Base-by-base conservation (phyloP, 2,797 vertebrate genomes). In the Sphenodon punctatus region DNA sequence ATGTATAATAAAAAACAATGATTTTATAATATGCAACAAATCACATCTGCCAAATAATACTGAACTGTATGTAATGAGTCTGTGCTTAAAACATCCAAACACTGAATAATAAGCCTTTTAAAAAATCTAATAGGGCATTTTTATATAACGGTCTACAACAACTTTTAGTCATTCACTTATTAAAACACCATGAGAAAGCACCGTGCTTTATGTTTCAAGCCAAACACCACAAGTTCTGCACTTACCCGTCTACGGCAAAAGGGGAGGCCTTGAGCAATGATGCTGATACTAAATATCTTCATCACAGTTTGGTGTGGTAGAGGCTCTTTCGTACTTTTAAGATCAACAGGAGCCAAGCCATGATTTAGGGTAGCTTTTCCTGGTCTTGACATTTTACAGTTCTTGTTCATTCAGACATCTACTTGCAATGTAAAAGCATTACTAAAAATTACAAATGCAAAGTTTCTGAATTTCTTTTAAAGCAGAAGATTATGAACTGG, bases 221-320 rank as follows among this genome's bases (percentile, higher is more conserved):
- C 46, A 46, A 46, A 46, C 22, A n/a, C n/a, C n/a, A n/a, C n/a
- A 78, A 27, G 68, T 84, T 83, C 72, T 42, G 74, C 67, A 98
- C 98, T 98, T 96, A 99, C 98, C 98, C 98, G 98, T 94, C 97
- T 97, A 86, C 97, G 98, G 92, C 98, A 99, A 95, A 99, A 99
- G 41, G 98, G 98, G 92, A 99, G 94, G 86, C 98, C 97, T 92
- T 99, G 98, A 36, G 99, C 96, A 88, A 99, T 99, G 94, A 99
- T 99, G 95, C 98, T 99, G 95, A 99, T 98, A 95, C 98, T 99
- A 95, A 99, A 99, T 92, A 99, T 98, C 97, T 98, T 98, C 94
- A 99, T 97, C 67, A 99, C 95, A 49, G 98, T 99, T 94, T 99
- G 98, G 59, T 97, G 96, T 5, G 97, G 97, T 23, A 98, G 87